phyloP scores from a whole-genome alignment of 2,888 invertebrate species.

The Abrostola tripartita region DNA sequence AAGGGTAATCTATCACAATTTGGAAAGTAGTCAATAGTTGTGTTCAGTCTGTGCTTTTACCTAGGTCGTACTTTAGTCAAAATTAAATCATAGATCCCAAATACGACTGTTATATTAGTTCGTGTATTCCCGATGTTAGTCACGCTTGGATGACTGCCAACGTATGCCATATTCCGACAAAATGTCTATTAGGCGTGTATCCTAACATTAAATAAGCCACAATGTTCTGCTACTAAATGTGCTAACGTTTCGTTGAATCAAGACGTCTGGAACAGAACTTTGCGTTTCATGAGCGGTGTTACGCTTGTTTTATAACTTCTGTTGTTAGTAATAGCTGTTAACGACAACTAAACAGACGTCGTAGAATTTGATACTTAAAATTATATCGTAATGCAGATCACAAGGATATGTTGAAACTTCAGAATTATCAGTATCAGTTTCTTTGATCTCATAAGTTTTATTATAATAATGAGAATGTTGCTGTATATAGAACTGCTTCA shows the following conservation, averaged over 20 bases:
- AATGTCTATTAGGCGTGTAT: slow-evolving; percentile 43
- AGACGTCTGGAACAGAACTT: slow-evolving; percentile 31
- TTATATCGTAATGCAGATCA: no score
- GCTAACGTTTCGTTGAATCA: slow-evolving; percentile 38
- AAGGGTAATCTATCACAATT: no score
- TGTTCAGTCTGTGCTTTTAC: no score
- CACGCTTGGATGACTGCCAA: slow-evolving; percentile 54
- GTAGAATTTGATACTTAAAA: no score
- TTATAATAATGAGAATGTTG: no score
- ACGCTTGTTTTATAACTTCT: slow-evolving; percentile 18
- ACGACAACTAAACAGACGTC: neutral
- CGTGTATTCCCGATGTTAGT: slow-evolving; percentile 29
- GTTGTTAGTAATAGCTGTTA: slow-evolving; percentile 7
- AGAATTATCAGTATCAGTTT: no score
- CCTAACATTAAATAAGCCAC: slow-evolving; percentile 50
- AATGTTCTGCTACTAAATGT: slow-evolving; percentile 28
- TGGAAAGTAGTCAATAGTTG: no score
- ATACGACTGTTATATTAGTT: neutral
- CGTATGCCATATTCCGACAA: slow-evolving; percentile 48
- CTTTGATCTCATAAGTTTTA: no score
- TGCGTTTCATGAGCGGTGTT: slow-evolving; percentile 34
- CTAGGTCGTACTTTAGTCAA: no score
- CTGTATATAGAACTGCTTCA: no score
- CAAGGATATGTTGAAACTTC: no score
- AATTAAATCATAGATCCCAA: slow-evolving; percentile 14